A percentile compares a stretch with the other conserved stretches of the same genome.
Conservation (phyloP, 2,888 invertebrate genomes). For the Hemithea aestivaria region DNA sequence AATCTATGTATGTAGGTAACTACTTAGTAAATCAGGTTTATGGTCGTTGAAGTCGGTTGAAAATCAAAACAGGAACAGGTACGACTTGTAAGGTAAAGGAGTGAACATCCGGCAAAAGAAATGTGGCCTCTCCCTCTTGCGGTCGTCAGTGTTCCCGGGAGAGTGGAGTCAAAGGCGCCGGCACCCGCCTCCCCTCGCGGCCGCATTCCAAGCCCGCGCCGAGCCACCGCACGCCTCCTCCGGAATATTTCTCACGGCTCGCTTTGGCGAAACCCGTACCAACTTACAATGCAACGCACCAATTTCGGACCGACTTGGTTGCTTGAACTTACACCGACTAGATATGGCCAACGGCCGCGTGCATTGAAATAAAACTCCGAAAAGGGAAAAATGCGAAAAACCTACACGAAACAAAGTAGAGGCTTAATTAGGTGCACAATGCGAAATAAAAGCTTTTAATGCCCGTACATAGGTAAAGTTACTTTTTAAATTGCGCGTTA, state of each 20-base stretch:
- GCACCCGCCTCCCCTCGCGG: slow-evolving; percentile 50
- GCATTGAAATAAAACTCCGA: slow-evolving; percentile 13
- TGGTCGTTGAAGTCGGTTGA: no score
- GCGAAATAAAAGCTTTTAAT: slow-evolving; percentile 1
- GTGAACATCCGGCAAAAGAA: slow-evolving; percentile 54
- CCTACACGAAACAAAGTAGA: slow-evolving; percentile 6
- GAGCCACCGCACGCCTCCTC: slow-evolving; percentile 60
- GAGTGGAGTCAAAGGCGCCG: slow-evolving; percentile 74
- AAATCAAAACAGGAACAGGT: neutral
- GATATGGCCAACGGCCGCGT: slow-evolving; percentile 11
- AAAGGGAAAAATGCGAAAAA: slow-evolving; percentile 10
- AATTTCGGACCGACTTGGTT: slow-evolving; percentile 22
- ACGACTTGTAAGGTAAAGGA: slow-evolving; percentile 25
- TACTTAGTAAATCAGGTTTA: slow-evolving; percentile 9
- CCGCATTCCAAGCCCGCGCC: slow-evolving; percentile 31
- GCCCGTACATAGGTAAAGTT: neutral
- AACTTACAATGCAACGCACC: slow-evolving; percentile 34
- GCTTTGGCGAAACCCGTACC: slow-evolving; percentile 67
- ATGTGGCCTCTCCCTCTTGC: slow-evolving; percentile 62
- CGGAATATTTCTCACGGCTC: slow-evolving; percentile 77
- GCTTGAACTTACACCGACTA: slow-evolving; percentile 13
- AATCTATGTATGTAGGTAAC: slow-evolving; percentile 5
- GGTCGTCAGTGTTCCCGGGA: slow-evolving; percentile 60
- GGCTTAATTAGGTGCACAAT: slow-evolving; percentile 10
- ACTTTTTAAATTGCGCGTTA: neutral